Evolutionary conservation across 2,113 vertebrate species (phyloP).

Genomic region (Scolopax mira): DNA sequence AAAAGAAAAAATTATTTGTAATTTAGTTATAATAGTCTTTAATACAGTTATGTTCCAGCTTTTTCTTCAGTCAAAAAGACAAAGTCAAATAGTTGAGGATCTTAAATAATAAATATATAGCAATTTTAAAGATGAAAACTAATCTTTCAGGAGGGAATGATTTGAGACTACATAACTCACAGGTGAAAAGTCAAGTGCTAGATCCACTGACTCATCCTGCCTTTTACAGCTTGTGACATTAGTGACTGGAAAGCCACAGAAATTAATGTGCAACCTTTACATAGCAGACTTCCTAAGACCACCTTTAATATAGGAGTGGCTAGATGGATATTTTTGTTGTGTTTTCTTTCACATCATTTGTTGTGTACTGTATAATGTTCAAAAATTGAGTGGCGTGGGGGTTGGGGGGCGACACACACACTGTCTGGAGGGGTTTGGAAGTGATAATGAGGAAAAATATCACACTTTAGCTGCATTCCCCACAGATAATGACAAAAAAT

Average conservation of each 20-base stretch:
- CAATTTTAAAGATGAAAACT: neutral
- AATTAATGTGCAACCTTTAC: neutral
- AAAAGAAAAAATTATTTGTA: neutral
- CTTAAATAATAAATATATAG: neutral
- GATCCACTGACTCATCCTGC: neutral
- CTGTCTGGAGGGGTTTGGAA: neutral
- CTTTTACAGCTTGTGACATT: neutral
- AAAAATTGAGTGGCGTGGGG: neutral
- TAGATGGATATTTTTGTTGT: neutral
- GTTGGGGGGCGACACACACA: accelerated
- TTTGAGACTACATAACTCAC: neutral
- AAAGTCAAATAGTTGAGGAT: neutral
- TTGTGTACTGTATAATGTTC: neutral
- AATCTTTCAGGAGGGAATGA: neutral
- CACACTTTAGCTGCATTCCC: neutral
- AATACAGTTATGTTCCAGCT: neutral
- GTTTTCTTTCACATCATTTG: neutral
- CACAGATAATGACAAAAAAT: neutral
- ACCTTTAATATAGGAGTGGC: neutral
- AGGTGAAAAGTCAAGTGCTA: neutral
- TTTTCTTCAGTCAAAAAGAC: neutral
- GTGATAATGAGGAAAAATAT: neutral
- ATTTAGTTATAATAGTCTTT: neutral
- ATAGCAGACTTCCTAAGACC: neutral
- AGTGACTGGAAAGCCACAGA: neutral